Evolutionary conservation across 1,140 invertebrate species (phyloP).

Genomic region (Pollicipes pollicipes): DNA sequence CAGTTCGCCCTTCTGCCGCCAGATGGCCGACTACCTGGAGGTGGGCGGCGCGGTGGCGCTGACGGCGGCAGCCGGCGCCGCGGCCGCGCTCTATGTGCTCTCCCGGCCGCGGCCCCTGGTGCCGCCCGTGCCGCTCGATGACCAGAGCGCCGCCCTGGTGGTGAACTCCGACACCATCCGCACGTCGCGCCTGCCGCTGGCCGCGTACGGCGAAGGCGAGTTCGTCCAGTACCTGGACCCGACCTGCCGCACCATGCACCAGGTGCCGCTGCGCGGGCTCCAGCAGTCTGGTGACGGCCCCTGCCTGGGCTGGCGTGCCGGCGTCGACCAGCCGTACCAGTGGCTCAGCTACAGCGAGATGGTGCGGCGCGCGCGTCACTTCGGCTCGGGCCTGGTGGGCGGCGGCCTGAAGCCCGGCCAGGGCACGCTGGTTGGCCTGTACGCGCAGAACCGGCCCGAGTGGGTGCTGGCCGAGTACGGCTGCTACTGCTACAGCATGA

Average conservation of each 20-base stretch:
- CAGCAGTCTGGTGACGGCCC: not conserved
- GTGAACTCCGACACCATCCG: not conserved
- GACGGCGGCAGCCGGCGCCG: conserved; percentile 17
- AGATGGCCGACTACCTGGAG: not conserved
- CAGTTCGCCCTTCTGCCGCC: not conserved
- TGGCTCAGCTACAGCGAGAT: conserved; percentile 1
- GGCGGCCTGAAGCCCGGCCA: not conserved
- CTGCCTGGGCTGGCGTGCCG: not conserved
- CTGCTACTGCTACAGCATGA: not conserved
- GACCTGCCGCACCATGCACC: not conserved
- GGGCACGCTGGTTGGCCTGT: not conserved
- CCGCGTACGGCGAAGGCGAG: not conserved
- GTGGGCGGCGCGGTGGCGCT: conserved; percentile 6
- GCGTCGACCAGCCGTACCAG: not conserved
- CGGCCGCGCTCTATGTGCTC: conserved; percentile 18
- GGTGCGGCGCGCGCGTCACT: not conserved
- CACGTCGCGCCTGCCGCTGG: not conserved
- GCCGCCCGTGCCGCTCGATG: conserved; percentile 20
- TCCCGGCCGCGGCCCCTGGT: conserved; percentile 19
- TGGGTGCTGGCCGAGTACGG: not conserved
- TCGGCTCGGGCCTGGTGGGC: not conserved
- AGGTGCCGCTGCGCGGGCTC: not conserved
- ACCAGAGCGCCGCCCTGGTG: conserved; percentile 17
- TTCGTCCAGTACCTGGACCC: not conserved
- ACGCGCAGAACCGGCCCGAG: conserved; percentile 3